These are phyloP conservation scores for Pachycephala philippinensis DNA, from an alignment of 2,113 vertebrate species.

Conservation along the genomic window DNA sequence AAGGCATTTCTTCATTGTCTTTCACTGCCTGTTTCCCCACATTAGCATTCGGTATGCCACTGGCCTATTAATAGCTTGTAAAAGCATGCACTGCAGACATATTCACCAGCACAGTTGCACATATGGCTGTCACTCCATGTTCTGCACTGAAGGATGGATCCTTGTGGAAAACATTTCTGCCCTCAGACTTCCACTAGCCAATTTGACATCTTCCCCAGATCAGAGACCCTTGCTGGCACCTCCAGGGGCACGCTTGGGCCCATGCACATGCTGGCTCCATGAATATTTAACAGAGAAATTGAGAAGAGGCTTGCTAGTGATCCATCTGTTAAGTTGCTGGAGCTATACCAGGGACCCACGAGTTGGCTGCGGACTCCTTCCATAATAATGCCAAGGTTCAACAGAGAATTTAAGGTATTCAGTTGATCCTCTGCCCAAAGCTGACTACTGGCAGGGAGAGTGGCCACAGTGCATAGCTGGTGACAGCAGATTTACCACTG, in stretches of 20 bases:
- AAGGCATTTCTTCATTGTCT: constrained; percentile 12
- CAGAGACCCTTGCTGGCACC: constrained; percentile 48
- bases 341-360: constrained; percentile 62
- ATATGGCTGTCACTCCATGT: constrained; percentile 40
- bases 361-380: constrained; percentile 65
- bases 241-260: constrained; percentile 46
- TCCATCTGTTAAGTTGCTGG: constrained; percentile 74
- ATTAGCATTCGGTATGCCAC: background rate
- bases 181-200: constrained; percentile 43
- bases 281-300: constrained; percentile 75
- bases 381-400: constrained; percentile 59
- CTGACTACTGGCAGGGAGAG: background rate
- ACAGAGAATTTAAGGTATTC: constrained; percentile 59
- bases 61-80: constrained; percentile 50
- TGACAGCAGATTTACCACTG: constrained; percentile 19
- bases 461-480: background rate
- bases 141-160: constrained; percentile 54
- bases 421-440: constrained; percentile 56
- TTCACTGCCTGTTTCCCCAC: constrained; percentile 36
- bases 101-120: constrained; percentile 40
- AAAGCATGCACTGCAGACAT: constrained; percentile 40
- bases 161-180: constrained; percentile 50
- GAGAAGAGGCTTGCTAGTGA: constrained; percentile 62
- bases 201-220: constrained; percentile 44
- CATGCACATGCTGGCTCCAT: constrained; percentile 63